A percentile compares a stretch with the other conserved stretches of the same genome.
Evolutionary conservation across 1,140 invertebrate genomes (phyloP).

Genomic region (Caenorhabditis brenneri): DNA sequence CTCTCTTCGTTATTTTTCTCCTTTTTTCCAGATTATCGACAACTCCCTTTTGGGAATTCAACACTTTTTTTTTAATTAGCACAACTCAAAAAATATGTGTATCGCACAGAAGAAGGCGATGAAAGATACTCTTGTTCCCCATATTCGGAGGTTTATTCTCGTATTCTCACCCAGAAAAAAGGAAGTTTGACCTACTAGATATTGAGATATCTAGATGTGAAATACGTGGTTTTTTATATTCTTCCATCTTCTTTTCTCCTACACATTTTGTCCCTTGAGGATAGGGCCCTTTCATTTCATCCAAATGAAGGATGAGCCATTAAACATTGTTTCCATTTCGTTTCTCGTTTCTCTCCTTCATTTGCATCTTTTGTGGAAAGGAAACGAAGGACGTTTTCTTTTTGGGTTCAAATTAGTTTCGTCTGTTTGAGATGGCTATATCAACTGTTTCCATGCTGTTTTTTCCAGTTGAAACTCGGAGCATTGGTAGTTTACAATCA

Average conservation of each 20-base stretch:
- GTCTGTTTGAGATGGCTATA: too few relatives aligned
- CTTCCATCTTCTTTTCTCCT: background rate
- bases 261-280: background rate
- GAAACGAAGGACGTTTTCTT: background rate
- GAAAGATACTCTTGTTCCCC: background rate
- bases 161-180: too few relatives aligned
- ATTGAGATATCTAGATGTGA: background rate
- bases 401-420: background rate
- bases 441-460: too few relatives aligned
- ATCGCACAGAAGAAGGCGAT: background rate
- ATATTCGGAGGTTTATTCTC: background rate
- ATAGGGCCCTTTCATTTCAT: background rate
- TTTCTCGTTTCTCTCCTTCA: background rate
- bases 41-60: constrained; percentile 39
- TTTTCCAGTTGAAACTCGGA: too few relatives aligned
- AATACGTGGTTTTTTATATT: background rate
- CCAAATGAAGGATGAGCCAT: constrained; percentile 41
- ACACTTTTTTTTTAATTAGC: background rate
- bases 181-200: constrained; percentile 24
- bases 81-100: background rate
- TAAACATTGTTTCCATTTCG: constrained; percentile 34
- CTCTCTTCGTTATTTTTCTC: constrained; percentile 2
- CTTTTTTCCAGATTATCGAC: constrained; percentile 20
- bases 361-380: background rate
- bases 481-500: too few relatives aligned